Conservation (phyloP, 2,797 vertebrate genomes). For the Nannoperca obscura region DNA sequence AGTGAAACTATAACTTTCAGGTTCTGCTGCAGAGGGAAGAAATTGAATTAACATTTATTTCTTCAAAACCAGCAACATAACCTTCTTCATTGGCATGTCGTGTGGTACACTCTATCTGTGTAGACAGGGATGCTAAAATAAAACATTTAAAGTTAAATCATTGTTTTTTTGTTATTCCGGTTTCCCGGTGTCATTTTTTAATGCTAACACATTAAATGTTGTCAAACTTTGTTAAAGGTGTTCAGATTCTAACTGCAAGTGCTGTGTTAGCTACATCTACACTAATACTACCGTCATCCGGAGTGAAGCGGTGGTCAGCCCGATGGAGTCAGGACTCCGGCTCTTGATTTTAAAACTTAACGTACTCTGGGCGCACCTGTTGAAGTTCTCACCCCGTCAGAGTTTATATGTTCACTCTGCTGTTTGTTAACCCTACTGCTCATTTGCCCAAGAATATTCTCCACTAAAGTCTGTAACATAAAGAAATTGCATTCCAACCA, state of each 20-base stretch:
- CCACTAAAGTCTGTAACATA: background rate
- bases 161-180: background rate
- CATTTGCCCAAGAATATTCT: constrained; percentile 18
- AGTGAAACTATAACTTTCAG: background rate
- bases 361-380: background rate
- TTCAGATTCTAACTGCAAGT: too few relatives aligned
- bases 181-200: too few relatives aligned
- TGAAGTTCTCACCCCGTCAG: background rate
- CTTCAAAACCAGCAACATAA: background rate
- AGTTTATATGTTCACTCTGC: background rate
- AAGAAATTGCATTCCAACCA: constrained; percentile 37
- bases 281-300: too few relatives aligned
- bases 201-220: background rate
- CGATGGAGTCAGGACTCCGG: background rate
- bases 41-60: background rate
- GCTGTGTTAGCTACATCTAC: too few relatives aligned
- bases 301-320: background rate
- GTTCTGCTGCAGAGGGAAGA: background rate
- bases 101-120: background rate
- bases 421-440: constrained; percentile 15
- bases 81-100: background rate
- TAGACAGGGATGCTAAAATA: background rate
- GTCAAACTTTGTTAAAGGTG: too few relatives aligned
- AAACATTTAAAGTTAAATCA: background rate
- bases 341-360: background rate